Conservation (phyloP, 2,888 invertebrate species). For the Sminthurinus aureus region DNA sequence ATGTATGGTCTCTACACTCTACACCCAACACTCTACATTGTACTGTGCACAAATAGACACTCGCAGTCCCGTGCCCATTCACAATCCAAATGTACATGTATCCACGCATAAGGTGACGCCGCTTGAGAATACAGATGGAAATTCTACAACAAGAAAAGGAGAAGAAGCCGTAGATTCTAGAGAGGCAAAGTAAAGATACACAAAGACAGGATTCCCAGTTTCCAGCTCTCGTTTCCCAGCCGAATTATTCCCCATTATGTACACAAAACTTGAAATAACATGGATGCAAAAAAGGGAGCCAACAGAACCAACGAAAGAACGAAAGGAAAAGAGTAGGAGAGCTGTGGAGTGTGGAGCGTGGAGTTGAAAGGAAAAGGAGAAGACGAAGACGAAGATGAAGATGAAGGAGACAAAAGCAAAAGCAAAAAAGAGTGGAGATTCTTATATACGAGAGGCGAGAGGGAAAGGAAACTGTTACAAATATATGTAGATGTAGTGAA, state of each 20-base stretch:
- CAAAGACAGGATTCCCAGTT: not conserved
- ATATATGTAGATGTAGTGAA: not conserved
- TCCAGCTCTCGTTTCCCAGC: slow-evolving; percentile 45
- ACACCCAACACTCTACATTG: not conserved
- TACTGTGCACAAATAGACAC: not conserved
- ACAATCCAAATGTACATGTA: no score
- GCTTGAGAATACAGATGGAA: not conserved
- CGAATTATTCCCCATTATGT: slow-evolving; percentile 50
- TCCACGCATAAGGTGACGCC: not conserved
- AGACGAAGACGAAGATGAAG: not conserved
- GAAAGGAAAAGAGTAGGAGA: slow-evolving; percentile 5
- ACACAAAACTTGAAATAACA: slow-evolving; percentile 53
- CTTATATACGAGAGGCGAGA: no score
- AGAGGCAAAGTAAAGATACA: slow-evolving; percentile 22
- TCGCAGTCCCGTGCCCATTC: not conserved
- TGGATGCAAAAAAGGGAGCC: not conserved
- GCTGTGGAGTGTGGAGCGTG: slow-evolving; percentile 5
- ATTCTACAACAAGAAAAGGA: not conserved
- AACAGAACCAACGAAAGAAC: not conserved
- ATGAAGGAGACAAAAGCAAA: slow-evolving; percentile 27
- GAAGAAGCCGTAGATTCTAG: not conserved
- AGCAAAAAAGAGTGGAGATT: slow-evolving; percentile 21
- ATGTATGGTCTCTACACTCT: slow-evolving; percentile 43
- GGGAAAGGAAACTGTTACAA: slow-evolving; percentile 10
- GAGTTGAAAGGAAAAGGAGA: not conserved